Evolutionary conservation across 1,140 invertebrate genomes (phyloP).

Genomic region (Drosophila pectinifera): DNA sequence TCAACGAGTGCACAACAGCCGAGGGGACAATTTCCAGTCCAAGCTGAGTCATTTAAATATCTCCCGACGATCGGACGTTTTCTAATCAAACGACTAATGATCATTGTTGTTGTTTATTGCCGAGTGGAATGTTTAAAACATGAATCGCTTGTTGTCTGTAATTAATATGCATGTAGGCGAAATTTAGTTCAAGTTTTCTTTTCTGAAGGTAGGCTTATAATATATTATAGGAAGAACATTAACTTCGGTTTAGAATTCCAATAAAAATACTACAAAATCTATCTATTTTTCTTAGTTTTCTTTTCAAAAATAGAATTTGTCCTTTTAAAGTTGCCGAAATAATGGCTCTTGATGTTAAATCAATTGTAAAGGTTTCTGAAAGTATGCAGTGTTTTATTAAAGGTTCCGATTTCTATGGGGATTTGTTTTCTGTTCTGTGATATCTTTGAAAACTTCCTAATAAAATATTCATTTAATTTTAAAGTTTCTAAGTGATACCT

Average conservation of each 20-base stretch:
- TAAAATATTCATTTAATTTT: neutral
- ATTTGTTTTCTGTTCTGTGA: too few species aligned
- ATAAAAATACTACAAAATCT: neutral
- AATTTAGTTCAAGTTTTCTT: neutral
- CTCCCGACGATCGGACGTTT: constrained; percentile 37
- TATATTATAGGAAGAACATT: neutral
- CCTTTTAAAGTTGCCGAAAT: too few species aligned
- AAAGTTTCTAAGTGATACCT: neutral
- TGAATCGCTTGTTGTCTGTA: constrained; percentile 28
- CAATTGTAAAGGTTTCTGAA: neutral
- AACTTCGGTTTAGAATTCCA: neutral
- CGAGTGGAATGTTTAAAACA: constrained; percentile 33
- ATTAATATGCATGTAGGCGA: neutral
- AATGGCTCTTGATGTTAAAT: neutral
- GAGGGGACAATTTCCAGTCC: constrained; percentile 15
- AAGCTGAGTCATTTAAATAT: constrained; percentile 35
- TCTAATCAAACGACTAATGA: constrained; percentile 54
- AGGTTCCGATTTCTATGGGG: too few species aligned
- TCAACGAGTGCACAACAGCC: constrained; percentile 42
- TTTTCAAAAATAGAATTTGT: neutral
- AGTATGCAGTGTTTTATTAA: too few species aligned
- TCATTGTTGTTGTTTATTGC: constrained; percentile 18
- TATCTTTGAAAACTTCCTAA: neutral
- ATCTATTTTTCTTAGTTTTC: neutral
- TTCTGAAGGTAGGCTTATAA: neutral